A percentile compares a stretch with the other conserved stretches of the same genome.
These are phyloP conservation scores for Thryonomys swinderianus DNA, from an alignment of 2,113 vertebrate species.

Conservation along the genomic window DNA sequence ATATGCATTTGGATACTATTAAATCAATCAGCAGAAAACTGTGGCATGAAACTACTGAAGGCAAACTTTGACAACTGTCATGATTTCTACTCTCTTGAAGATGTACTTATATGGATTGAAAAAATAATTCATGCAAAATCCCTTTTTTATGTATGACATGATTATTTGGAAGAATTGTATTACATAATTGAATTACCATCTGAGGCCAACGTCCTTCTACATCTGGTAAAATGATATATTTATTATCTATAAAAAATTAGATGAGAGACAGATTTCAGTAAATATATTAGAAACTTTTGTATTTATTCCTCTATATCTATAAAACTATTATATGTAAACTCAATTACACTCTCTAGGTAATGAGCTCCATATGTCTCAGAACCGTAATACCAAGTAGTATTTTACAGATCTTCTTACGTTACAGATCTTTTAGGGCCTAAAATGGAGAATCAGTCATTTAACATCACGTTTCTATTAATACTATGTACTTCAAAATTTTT, in stretches of 20 bases:
- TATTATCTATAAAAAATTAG: constrained; percentile 74
- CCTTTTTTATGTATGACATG: neutral
- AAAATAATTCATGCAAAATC: constrained; percentile 31
- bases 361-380: neutral
- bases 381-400: neutral
- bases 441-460: neutral
- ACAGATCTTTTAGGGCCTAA: neutral
- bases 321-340: constrained; percentile 58
- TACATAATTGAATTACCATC: constrained; percentile 37
- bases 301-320: constrained; percentile 45
- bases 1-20: constrained; percentile 66
- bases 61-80: constrained; percentile 56
- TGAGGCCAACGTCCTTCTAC: constrained; percentile 10
- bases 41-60: constrained; percentile 61
- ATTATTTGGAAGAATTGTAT: constrained; percentile 17
- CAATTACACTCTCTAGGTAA: neutral
- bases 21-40: constrained; percentile 56
- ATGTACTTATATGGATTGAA: constrained; percentile 18
- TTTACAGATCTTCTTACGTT: neutral
- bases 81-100: constrained; percentile 11
- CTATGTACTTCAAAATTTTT: neutral
- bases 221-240: constrained; percentile 53
- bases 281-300: constrained; percentile 66
- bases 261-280: neutral
- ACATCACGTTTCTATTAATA: neutral